Base-by-base conservation (phyloP, 2,113 vertebrate genomes). In the Leptobrachium leishanense region DNA sequence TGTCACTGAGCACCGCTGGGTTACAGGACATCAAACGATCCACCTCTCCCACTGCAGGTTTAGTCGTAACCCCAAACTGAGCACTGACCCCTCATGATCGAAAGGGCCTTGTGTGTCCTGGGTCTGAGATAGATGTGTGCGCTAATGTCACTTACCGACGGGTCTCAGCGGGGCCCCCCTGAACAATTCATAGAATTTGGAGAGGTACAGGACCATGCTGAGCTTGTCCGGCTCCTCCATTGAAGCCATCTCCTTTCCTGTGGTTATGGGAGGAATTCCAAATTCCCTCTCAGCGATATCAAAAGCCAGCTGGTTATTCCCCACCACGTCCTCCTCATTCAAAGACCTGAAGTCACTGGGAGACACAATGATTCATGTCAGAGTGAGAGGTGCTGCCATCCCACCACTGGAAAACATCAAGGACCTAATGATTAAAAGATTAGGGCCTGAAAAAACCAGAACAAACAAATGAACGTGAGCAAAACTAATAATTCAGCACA, bases 141-240 rank as follows among this genome's bases (percentile, higher is more conserved):
- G 20, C 20, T 31, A 66, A 43, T 15, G 65, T 8, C 5, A 2
- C 93, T 85, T 90, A 98, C 97, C 96, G 85, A 94, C 85, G 2
- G 94, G 86, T 82, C 85, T 93, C 74, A 96, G 88, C 7, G 95
- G 95, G 0, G 94, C 88, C 64, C 95, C 95, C 8, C 94, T 89
- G 91, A 98, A 98, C 72, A 98, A 94, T 86, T 99, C 97, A 0
- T 98, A 98, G 85, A 98, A 96, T 83, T 94, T 98, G 85, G 97
- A 98, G 82, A 99, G 93, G 88, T 97, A 99, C 83, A 92, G 87
- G 79, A 90, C 92, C 93, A 98, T 95, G 86, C 86, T 93, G 83
- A 93, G 94, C 83, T 96, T 97, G 87, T 99, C 95, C 0, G 94
- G 94, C 84, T 95, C 95, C 74, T 87, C 84, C 0, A 85, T 88